These are phyloP conservation scores for Lytechinus pictus DNA, from an alignment of 35 echinoderm and acorn worm species.

Conservation along the genomic window DNA sequence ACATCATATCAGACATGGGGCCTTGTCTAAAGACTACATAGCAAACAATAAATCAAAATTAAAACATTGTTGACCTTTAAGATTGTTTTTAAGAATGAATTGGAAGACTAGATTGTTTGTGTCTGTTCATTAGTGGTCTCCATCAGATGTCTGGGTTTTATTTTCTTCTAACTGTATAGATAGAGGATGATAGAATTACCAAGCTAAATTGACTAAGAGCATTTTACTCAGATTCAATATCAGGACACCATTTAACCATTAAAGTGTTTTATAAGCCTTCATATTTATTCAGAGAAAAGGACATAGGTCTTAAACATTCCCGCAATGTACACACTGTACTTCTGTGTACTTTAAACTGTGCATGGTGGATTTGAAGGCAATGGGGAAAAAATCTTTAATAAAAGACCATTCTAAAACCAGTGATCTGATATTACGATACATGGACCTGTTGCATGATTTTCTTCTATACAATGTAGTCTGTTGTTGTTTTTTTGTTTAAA, in stretches of 20 bases:
- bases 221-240: not conserved
- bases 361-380: not conserved
- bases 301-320: not conserved
- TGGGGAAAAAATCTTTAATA: too few species aligned
- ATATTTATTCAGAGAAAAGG: not conserved
- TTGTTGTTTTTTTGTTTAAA: too few species aligned
- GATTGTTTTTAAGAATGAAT: not conserved
- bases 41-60: not conserved
- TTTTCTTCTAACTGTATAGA: not conserved
- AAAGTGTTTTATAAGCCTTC: not conserved
- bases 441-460: too few species aligned
- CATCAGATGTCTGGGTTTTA: not conserved
- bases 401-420: too few species aligned
- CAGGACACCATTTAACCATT: not conserved
- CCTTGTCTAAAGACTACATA: too few species aligned
- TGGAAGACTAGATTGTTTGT: not conserved
- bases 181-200: not conserved
- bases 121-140: conserved; percentile 1
- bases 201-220: not conserved
- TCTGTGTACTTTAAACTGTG: not conserved
- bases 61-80: not conserved
- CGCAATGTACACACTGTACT: not conserved
- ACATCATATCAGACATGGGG: too few species aligned
- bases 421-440: too few species aligned
- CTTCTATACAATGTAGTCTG: too few species aligned